phyloP scores from a whole-genome alignment of 2,113 vertebrate genomes.

The Lycaon pictus region DNA sequence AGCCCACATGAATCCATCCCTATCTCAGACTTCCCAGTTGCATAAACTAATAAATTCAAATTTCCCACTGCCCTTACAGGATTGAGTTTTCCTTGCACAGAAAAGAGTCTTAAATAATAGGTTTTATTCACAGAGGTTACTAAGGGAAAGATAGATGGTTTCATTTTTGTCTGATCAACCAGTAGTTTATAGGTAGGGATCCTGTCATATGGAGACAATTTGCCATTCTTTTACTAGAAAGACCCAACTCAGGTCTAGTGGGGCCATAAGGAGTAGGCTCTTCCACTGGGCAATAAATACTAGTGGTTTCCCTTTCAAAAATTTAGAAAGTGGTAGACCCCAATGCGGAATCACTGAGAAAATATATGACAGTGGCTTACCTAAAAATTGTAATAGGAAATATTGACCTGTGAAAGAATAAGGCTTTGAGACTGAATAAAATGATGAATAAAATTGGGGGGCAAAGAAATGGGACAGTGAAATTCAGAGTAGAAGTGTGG shows the following conservation, averaged over 20 bases:
- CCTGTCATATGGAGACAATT: not conserved
- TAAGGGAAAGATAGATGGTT: not conserved
- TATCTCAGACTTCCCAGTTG: not conserved
- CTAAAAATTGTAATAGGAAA: not conserved
- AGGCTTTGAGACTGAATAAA: slow-evolving; percentile 5
- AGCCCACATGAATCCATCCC: not conserved
- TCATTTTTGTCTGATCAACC: not conserved
- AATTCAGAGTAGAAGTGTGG: slow-evolving; percentile 6
- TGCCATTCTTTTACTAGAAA: not conserved
- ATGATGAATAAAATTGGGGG: not conserved
- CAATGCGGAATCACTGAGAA: not conserved
- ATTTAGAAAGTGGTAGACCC: not conserved
- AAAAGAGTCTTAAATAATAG: not conserved
- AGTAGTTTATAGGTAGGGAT: not conserved
- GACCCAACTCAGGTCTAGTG: not conserved
- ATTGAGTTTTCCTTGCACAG: not conserved
- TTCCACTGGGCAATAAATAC: not conserved
- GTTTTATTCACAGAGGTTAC: not conserved
- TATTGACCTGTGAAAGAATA: not conserved
- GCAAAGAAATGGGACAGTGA: not conserved
- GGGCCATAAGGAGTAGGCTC: not conserved
- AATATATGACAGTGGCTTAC: not conserved
- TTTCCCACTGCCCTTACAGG: not conserved
- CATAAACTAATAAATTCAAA: not conserved
- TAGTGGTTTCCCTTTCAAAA: not conserved